phyloP scores from a whole-genome alignment of 2,113 vertebrate genomes.

The Lycaon pictus region DNA sequence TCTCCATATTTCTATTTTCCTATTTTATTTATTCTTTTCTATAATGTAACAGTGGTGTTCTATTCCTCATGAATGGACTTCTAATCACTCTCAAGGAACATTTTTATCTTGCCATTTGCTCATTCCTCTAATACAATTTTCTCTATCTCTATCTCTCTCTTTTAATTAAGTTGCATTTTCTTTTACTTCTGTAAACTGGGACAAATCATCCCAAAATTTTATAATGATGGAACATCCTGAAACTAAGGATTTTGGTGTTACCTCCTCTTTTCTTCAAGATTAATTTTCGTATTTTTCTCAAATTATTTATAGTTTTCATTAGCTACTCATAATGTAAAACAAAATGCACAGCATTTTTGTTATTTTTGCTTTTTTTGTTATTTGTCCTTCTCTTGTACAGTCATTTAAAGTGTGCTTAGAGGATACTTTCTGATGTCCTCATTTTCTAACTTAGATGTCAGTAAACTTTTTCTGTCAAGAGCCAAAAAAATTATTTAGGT shows the following conservation, averaged over 20 bases:
- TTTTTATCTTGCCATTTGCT: neutral
- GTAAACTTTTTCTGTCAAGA: neutral
- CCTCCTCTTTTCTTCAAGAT: neutral
- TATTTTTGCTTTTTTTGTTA: neutral
- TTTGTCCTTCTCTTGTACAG: neutral
- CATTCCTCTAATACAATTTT: neutral
- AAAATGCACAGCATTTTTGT: neutral
- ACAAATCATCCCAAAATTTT: neutral
- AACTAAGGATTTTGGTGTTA: neutral
- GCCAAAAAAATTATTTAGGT: neutral
- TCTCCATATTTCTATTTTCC: neutral
- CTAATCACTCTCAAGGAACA: neutral
- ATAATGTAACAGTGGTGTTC: neutral
- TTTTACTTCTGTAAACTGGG: neutral
- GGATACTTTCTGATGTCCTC: neutral
- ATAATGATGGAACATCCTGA: neutral
- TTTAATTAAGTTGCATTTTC: neutral
- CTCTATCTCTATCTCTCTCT: neutral
- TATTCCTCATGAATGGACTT: neutral
- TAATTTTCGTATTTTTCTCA: neutral
- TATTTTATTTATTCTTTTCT: neutral
- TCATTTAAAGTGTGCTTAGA: neutral
- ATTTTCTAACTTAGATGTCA: neutral
- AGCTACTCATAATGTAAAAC: neutral
- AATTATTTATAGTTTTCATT: neutral